Evolutionary conservation across 2,113 vertebrate species (phyloP).

Genomic region (Astur gentilis): DNA sequence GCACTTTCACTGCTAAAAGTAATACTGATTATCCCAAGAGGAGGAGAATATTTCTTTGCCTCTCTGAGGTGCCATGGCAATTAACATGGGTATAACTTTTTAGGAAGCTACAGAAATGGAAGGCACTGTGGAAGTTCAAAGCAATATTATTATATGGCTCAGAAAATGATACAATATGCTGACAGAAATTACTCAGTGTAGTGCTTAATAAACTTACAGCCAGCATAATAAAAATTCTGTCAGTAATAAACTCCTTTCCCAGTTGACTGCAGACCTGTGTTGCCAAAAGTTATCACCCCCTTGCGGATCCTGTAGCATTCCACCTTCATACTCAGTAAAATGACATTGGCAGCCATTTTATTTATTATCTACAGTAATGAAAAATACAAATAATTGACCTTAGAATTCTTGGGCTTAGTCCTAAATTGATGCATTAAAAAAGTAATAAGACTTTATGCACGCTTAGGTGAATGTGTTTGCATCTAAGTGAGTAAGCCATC

Average conservation of each 20-base stretch:
- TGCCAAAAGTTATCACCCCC: conserved; percentile 5
- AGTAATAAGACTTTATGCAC: neutral
- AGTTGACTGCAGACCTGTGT: conserved; percentile 16
- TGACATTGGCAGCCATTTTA: neutral
- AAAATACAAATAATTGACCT: conserved; percentile 26
- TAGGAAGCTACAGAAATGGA: conserved; percentile 30
- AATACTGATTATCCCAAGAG: neutral
- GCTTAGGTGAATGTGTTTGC: neutral
- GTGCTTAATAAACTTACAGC: conserved; percentile 61
- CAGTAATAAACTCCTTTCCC: conserved; percentile 45
- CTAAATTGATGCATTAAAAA: neutral
- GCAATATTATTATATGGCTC: conserved; percentile 62
- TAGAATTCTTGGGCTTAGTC: neutral
- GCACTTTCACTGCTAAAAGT: neutral
- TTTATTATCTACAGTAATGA: conserved; percentile 3
- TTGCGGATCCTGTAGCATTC: neutral
- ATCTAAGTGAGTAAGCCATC: neutral
- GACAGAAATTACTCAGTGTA: conserved; percentile 35
- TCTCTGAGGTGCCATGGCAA: neutral
- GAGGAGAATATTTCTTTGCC: neutral
- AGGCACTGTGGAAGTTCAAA: conserved; percentile 42
- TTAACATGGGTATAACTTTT: conserved; percentile 33
- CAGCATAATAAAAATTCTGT: conserved; percentile 34
- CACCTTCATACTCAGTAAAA: neutral
- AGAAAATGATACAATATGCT: conserved; percentile 61